These are phyloP conservation scores for Chionoecetes opilio DNA, from an alignment of 1,140 invertebrate species.

Conservation along the genomic window DNA sequence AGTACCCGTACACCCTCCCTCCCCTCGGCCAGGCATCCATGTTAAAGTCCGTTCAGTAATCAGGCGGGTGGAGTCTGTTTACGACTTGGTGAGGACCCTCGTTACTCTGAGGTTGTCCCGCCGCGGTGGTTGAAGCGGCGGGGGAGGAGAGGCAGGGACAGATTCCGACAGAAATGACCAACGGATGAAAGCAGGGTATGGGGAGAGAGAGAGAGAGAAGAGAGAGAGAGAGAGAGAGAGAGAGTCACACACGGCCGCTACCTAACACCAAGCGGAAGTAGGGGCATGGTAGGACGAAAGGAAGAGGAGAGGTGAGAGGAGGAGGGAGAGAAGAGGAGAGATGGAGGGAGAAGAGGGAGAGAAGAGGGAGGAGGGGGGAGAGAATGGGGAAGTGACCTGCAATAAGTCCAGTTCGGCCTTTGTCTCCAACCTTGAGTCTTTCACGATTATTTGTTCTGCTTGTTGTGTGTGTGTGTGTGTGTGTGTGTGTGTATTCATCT, in stretches of 20 bases:
- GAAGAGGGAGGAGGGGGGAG: neutral
- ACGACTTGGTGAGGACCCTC: neutral
- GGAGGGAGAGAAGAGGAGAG: neutral
- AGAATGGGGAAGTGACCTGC: neutral
- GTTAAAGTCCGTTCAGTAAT: neutral
- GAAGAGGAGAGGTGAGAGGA: neutral
- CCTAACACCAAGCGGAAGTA: conserved; percentile 27
- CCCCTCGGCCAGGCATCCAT: neutral
- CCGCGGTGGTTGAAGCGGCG: no score
- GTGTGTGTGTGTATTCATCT: neutral
- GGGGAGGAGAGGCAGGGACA: no score
- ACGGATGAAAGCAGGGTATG: neutral
- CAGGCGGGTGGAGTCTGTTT: neutral
- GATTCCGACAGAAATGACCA: no score
- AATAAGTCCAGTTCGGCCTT: neutral
- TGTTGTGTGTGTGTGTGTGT: conserved; percentile 14
- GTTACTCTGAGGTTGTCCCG: neutral
- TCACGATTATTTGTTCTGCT: neutral
- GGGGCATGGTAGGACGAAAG: neutral
- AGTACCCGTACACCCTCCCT: no score
- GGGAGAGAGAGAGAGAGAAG: conserved; percentile 1
- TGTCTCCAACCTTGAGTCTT: neutral
- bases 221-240: no score
- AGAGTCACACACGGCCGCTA: neutral
- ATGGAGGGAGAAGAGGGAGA: neutral